Evolutionary conservation across 2,888 invertebrate species (phyloP).

Genomic region (Pachydiplax longipennis): DNA sequence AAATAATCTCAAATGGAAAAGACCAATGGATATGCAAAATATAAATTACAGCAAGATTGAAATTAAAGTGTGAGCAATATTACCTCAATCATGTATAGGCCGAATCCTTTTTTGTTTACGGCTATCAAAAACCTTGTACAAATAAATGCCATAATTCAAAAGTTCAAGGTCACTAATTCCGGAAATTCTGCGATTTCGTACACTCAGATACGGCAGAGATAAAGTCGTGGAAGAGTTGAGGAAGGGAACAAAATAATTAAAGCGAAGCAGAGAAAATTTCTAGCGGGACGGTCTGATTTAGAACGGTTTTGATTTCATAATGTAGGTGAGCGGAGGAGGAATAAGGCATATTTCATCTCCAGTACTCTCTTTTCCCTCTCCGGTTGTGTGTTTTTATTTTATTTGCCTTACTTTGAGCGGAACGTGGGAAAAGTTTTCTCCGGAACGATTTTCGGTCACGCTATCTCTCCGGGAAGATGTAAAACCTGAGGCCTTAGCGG

Average conservation of each 20-base stretch:
- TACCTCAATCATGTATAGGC: no score
- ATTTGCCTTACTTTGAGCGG: not conserved
- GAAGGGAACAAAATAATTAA: not conserved
- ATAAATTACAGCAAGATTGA: no score
- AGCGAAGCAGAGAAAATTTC: not conserved
- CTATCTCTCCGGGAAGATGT: not conserved
- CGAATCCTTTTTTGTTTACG: no score
- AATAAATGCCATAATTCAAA: no score
- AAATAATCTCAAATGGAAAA: no score
- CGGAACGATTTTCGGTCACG: not conserved
- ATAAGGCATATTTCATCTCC: not conserved
- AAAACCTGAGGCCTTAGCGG: not conserved
- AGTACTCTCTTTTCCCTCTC: not conserved
- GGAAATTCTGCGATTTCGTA: no score
- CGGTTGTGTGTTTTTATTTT: not conserved
- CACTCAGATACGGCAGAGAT: no score
- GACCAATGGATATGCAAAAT: no score
- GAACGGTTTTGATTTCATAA: not conserved
- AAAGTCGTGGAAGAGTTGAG: not conserved
- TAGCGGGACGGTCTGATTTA: not conserved
- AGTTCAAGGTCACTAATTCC: no score
- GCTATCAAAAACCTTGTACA: no score
- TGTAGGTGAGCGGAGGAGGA: not conserved
- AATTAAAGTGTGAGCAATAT: no score
- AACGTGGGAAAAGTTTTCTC: not conserved